Base-by-base conservation (phyloP, 2,888 invertebrate species). In the Eretmocerus hayati region DNA sequence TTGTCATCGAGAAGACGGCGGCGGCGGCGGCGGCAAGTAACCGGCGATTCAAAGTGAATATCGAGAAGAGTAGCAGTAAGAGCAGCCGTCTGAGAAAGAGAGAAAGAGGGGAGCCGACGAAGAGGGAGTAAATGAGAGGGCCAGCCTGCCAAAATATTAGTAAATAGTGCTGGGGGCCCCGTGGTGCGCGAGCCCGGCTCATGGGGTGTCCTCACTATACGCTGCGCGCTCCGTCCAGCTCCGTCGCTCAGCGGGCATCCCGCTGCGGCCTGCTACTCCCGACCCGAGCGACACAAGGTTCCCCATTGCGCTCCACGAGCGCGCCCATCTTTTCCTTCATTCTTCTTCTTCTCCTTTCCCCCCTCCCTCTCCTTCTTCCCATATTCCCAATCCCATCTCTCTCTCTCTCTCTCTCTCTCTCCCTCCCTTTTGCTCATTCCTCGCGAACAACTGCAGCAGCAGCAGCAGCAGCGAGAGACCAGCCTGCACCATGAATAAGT, bases 141-240 rank as follows among this genome's bases (percentile, higher is more conserved):
- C 46, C n/a, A n/a, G n/a, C n/a, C 61, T 61, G 65, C 64, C 67
- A 67, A 68, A 68, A 69, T 69, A 65, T 69, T 69, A 64, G 69
- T 69, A 68, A 69, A 69, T 68, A 66, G 65, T n/a, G n/a, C n/a
- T n/a, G 62, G 59, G 64, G 63, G 62, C 61, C 61, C 50, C 51
- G 59, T 62, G 61, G 62, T 60, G 61, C 49, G 50, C 20, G 19
- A n/a, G n/a, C n/a, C 40, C 46, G 38, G 15, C 33, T n/a, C n/a
- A n/a, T 33, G 33, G 33, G 8, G 33, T 33, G 33, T 26, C 26
- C 8, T 26, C 26, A n/a, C n/a, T n/a, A n/a, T n/a, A n/a, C n/a
- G n/a, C n/a, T n/a, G n/a, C n/a, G n/a, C n/a, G n/a, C n/a, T n/a
- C n/a, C n/a, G n/a, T n/a, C n/a, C n/a, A n/a, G n/a, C n/a, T n/a